These are phyloP conservation scores for Caenorhabditis japonica DNA, from an alignment of 2,888 invertebrate species.

Conservation along the genomic window DNA sequence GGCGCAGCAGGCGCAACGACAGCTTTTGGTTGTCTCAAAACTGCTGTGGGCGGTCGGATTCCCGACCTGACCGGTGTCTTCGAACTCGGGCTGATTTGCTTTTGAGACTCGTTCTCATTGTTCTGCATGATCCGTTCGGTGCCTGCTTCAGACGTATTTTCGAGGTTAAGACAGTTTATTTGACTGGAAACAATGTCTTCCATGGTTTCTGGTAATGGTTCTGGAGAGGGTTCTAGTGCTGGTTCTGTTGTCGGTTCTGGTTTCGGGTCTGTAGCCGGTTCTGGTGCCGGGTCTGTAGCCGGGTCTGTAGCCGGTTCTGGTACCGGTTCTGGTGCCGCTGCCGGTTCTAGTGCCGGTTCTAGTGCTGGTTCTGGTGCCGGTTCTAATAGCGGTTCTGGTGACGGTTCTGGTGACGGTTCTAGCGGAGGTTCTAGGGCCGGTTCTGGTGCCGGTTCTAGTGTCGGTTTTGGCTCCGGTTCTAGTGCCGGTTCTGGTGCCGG, in stretches of 20 bases:
- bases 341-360: slow-evolving; percentile 2
- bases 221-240: not conserved
- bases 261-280: slow-evolving; percentile 5
- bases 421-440: not conserved
- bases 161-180: not conserved
- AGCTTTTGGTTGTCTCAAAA: slow-evolving; percentile 26
- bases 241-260: not conserved
- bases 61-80: slow-evolving; percentile 29
- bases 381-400: not conserved
- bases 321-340: slow-evolving; percentile 1
- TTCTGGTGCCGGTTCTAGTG: too few species aligned
- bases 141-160: not conserved
- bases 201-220: slow-evolving; percentile 13
- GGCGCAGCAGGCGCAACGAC: not conserved
- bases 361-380: slow-evolving; percentile 1
- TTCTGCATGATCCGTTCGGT: slow-evolving; percentile 13
- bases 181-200: slow-evolving; percentile 22
- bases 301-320: not conserved
- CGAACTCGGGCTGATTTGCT: slow-evolving; percentile 9
- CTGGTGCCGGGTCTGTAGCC: not conserved
- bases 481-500: too few species aligned
- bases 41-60: slow-evolving; percentile 36
- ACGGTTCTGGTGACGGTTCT: too few species aligned
- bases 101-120: slow-evolving; percentile 33
- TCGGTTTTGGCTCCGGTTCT: too few species aligned